A percentile compares a stretch with the other conserved stretches of the same genome.
phyloP scores from a whole-genome alignment of 1,140 invertebrate species.

The Odontomachus brunneus region DNA sequence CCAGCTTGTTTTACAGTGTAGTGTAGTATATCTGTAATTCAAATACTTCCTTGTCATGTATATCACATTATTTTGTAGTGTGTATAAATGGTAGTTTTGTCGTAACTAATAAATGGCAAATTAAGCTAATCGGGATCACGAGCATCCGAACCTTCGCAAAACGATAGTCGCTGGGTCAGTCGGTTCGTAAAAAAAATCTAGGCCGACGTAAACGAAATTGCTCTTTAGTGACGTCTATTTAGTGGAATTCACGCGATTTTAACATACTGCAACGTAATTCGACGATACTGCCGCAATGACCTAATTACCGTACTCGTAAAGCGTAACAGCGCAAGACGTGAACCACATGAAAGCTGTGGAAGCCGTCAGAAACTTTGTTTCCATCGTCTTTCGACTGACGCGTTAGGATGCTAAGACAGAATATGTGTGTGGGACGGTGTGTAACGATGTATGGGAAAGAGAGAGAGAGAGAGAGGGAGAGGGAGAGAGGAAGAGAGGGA shows the following conservation, averaged over 20 bases:
- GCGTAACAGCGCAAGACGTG: slow-evolving; percentile 66
- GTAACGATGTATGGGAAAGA: no score
- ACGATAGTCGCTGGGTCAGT: neutral
- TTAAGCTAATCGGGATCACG: neutral
- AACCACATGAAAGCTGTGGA: slow-evolving; percentile 70
- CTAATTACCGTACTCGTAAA: slow-evolving; percentile 71
- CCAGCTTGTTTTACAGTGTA: no score
- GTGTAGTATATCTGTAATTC: neutral
- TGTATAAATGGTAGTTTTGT: neutral
- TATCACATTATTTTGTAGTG: neutral
- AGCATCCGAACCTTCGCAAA: neutral
- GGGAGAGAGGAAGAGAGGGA: neutral
- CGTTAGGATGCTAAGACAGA: slow-evolving; percentile 36
- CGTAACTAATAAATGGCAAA: neutral
- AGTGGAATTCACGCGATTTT: slow-evolving; percentile 48
- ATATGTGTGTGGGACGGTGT: no score
- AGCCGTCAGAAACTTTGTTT: slow-evolving; percentile 67
- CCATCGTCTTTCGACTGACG: slow-evolving; percentile 57
- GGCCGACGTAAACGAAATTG: slow-evolving; percentile 36
- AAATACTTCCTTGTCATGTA: neutral
- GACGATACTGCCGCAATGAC: slow-evolving; percentile 58
- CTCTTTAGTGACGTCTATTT: slow-evolving; percentile 54
- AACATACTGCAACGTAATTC: slow-evolving; percentile 48
- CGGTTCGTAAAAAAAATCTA: neutral
- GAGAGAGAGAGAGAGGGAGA: no score